Base-by-base conservation (phyloP, 2,888 invertebrate species). In the Idaea dimidiata region DNA sequence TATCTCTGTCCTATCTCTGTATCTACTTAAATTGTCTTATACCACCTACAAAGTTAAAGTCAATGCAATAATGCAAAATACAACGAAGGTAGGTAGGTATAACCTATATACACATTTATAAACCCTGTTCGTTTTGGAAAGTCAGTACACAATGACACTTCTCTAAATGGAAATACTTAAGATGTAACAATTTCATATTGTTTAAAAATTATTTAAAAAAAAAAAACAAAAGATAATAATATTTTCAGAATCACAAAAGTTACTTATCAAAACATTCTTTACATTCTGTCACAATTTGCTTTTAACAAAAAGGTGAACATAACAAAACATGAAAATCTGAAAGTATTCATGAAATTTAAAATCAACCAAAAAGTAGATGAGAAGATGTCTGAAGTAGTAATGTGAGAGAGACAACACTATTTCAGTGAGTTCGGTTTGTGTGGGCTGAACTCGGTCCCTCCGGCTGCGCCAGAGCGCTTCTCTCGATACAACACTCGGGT, bases 391-490 rank as follows among this genome's bases (percentile, higher is more conserved):
- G 64, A 67, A 72, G 76, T 74, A 78, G 77, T 76, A 69, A 83
- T 72, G 70, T 81, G 86, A 92, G 69, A 73, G 85, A 84, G 91
- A 91, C 79, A 73, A 61, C 58, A 76, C 81, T 87, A 87, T 77
- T 81, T 89, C 79, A 81, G 79, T 80, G 72, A 71, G 68, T 78
- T 59, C 76, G 65, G 67, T 67, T 69, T 66, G 71, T 78, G 72
- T 88, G 91, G 91, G 91, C 88, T 75, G 91, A 88, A 75, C 90
- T 80, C 79, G 73, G 73, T 79, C 87, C 88, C 87, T 78, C 88
- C 84, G 84, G 63, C 72, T 78, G 83, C 89, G 88, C 85, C 69
- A 72, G n/a, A n/a, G 87, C 88, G 91, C 82, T 81, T 80, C 85
- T 87, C 87, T 88, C 84, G 80, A 81, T 87, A 80, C 78, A 71